Conservation (phyloP, 2,888 invertebrate species). For the Cryptocephalus moraei region DNA sequence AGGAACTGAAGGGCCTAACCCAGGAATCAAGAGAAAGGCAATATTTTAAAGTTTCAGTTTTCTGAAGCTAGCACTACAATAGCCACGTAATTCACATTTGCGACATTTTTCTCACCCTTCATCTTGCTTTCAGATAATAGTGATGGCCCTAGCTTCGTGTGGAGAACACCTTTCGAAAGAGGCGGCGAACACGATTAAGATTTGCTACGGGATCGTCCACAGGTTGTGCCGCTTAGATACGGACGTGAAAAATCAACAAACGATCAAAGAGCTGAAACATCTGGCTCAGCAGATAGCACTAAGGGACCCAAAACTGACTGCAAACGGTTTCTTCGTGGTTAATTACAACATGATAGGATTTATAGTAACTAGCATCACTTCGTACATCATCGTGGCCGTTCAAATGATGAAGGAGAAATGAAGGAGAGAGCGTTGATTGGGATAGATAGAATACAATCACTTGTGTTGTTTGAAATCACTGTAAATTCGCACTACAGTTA, state of each 20-base stretch:
- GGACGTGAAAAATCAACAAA: neutral
- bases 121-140: conserved; percentile 1
- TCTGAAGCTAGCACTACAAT: too few species aligned
- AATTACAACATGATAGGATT: conserved; percentile 20
- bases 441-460: too few species aligned
- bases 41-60: too few species aligned
- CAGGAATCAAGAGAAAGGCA: too few species aligned
- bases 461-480: too few species aligned
- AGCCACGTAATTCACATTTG: too few species aligned
- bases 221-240: neutral
- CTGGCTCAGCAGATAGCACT: conserved; percentile 15
- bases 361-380: conserved; percentile 21
- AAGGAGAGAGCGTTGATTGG: too few species aligned
- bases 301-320: conserved; percentile 19
- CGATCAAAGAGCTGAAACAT: conserved; percentile 12
- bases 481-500: too few species aligned
- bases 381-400: conserved; percentile 23
- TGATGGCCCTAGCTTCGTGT: conserved; percentile 2
- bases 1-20: too few species aligned
- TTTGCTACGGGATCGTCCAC: conserved; percentile 5
- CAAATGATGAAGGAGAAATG: conserved; percentile 14
- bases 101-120: too few species aligned
- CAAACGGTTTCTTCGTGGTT: conserved; percentile 22
- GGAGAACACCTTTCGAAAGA: conserved; percentile 4
- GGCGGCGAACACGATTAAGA: conserved; percentile 2